Conservation (phyloP, 1,140 invertebrate genomes). For the Drosophila guanche region DNA sequence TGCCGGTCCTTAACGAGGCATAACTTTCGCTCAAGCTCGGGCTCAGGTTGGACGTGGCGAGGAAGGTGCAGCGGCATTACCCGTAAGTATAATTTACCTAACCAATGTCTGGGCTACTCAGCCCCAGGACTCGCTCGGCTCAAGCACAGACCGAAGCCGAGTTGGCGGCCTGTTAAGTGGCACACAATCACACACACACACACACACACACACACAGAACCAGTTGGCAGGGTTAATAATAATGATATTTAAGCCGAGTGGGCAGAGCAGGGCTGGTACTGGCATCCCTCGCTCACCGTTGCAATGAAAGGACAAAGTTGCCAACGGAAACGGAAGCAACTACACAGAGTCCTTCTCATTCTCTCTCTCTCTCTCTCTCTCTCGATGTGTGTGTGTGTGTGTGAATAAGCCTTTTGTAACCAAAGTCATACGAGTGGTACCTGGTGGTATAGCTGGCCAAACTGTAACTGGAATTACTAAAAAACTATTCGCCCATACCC, state of each 20-base stretch:
- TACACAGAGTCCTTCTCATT: constrained; percentile 45
- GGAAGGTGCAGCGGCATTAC: too few species aligned
- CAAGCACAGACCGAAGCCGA: constrained; percentile 29
- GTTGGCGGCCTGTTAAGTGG: constrained; percentile 56
- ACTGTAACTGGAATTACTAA: constrained; percentile 78
- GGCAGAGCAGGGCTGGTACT: neutral
- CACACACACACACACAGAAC: constrained; percentile 17
- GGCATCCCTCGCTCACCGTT: constrained; percentile 15
- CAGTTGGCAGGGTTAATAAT: constrained; percentile 70
- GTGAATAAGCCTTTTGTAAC: constrained; percentile 59
- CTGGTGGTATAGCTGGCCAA: constrained; percentile 40
- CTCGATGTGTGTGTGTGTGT: constrained; percentile 11
- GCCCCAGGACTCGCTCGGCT: neutral
- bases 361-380: neutral
- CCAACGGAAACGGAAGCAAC: constrained; percentile 77
- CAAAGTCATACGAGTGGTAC: constrained; percentile 19
- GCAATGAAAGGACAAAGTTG: constrained; percentile 72
- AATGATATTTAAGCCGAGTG: constrained; percentile 74
- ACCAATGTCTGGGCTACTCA: constrained; percentile 59
- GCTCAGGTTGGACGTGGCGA: constrained; percentile 22
- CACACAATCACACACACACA: constrained; percentile 22
- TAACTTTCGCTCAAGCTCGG: constrained; percentile 70
- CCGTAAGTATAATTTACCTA: constrained; percentile 58
- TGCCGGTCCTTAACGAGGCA: constrained; percentile 69
- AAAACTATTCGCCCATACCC: constrained; percentile 31